phyloP scores from a whole-genome alignment of 2,797 vertebrate genomes.

The Clarias pachynema region DNA sequence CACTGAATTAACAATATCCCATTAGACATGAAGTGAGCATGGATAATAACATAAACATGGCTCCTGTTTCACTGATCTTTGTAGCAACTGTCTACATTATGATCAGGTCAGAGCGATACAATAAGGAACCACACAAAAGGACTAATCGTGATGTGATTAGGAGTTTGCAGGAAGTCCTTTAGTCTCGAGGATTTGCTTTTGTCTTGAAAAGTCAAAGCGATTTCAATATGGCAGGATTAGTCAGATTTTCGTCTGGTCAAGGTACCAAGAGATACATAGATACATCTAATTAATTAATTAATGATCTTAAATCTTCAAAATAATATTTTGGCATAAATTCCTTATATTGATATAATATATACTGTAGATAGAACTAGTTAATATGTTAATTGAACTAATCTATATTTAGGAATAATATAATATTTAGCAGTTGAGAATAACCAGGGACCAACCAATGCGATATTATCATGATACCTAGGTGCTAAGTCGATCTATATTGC shows the following conservation, averaged over 20 bases:
- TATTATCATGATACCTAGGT: too few relatives aligned
- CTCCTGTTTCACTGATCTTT: conserved; percentile 46
- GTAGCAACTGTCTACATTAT: conserved; percentile 37
- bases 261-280: background rate
- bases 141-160: conserved; percentile 43
- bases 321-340: background rate
- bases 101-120: conserved; percentile 20
- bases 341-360: background rate
- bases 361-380: too few relatives aligned
- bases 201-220: conserved; percentile 18
- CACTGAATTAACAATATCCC: conserved; percentile 46
- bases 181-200: conserved; percentile 20
- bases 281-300: background rate
- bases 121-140: conserved; percentile 18
- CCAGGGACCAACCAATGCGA: too few relatives aligned
- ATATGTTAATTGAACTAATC: background rate
- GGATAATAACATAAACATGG: conserved; percentile 49
- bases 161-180: conserved; percentile 36
- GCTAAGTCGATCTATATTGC: too few relatives aligned
- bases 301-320: background rate
- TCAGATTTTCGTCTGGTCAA: background rate
- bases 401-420: background rate
- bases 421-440: too few relatives aligned
- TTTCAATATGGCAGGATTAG: conserved; percentile 36
- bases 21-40: conserved; percentile 48